These are phyloP conservation scores for Plebejus argus DNA, from an alignment of 2,888 invertebrate species.

Conservation along the genomic window DNA sequence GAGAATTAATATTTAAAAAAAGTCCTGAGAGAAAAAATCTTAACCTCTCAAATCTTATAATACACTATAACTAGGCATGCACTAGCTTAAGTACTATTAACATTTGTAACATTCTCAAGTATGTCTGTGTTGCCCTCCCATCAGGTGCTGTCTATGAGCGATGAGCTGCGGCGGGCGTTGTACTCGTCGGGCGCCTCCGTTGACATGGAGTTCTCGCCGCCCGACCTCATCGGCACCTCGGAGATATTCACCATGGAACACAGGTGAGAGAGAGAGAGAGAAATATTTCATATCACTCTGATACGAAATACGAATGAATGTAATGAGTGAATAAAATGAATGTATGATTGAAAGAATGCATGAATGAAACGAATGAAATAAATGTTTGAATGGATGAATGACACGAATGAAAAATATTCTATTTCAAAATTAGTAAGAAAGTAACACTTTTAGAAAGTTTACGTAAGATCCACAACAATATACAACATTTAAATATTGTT, in stretches of 20 bases:
- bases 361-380: no score
- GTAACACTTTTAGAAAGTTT: no score
- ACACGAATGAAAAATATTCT: neutral
- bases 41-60: no score
- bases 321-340: neutral
- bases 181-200: constrained; percentile 89
- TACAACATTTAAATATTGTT: no score
- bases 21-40: no score
- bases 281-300: no score
- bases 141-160: constrained; percentile 96
- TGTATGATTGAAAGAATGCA: no score
- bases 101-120: neutral
- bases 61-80: no score
- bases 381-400: no score
- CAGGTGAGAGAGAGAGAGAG: constrained; percentile 69
- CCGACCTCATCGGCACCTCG: constrained; percentile 93
- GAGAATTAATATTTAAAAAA: neutral
- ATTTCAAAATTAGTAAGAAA: neutral
- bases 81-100: no score
- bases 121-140: constrained; percentile 36
- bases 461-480: no score
- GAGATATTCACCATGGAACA: constrained; percentile 95
- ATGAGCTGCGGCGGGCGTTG: constrained; percentile 92
- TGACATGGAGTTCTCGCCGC: constrained; percentile 93
- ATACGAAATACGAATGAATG: neutral